phyloP scores from a whole-genome alignment of 1,140 invertebrate genomes.

The Heterodera schachtii region DNA sequence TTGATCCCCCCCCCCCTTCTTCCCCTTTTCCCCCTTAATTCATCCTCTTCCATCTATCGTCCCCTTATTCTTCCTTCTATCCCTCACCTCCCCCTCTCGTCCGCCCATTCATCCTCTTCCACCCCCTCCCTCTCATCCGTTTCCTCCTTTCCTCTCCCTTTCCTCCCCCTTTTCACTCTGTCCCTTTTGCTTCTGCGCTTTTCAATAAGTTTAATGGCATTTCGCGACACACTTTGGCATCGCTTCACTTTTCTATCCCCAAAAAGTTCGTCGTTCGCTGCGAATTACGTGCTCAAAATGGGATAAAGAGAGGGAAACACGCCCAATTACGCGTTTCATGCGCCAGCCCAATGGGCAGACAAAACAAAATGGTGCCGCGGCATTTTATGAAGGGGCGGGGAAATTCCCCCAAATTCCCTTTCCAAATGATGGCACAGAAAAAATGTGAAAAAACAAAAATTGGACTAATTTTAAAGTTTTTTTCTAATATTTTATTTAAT shows the following conservation, averaged over 20 bases:
- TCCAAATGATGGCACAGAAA: neutral
- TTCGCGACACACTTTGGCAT: neutral
- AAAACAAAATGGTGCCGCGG: slow-evolving; percentile 2
- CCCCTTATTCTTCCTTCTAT: too few species aligned
- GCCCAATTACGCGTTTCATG: slow-evolving; percentile 10
- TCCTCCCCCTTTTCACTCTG: neutral
- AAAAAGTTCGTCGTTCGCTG: neutral
- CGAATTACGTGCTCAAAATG: slow-evolving; percentile 5
- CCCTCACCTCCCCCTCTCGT: neutral
- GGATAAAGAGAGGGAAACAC: neutral
- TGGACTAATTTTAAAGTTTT: too few species aligned
- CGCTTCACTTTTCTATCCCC: neutral
- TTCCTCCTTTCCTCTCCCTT: neutral
- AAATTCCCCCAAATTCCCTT: neutral
- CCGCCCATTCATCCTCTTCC: neutral
- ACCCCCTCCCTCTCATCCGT: neutral
- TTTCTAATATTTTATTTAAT: neutral
- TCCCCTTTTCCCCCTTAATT: too few species aligned
- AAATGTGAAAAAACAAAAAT: neutral
- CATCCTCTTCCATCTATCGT: too few species aligned
- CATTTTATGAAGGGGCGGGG: neutral
- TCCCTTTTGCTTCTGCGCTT: neutral
- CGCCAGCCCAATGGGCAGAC: neutral
- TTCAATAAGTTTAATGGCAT: slow-evolving; percentile 13
- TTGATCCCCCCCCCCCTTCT: too few species aligned